Conservation (phyloP, 2,113 vertebrate genomes). For the Octodon degus region DNA sequence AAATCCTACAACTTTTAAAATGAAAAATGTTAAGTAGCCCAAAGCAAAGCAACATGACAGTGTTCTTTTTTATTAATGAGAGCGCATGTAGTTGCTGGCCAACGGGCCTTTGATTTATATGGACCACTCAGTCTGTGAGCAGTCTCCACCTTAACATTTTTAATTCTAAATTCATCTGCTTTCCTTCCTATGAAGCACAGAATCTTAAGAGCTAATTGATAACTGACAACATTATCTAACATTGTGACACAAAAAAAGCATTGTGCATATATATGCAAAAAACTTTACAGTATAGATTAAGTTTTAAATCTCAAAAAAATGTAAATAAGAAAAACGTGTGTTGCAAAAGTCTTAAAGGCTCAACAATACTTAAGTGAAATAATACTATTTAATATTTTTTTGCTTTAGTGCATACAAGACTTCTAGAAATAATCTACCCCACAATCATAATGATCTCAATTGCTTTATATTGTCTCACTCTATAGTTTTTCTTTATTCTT, state of each 20-base stretch:
- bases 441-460: slow-evolving; percentile 12
- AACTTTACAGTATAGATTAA: not conserved
- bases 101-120: not conserved
- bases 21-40: slow-evolving; percentile 6
- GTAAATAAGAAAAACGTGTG: not conserved
- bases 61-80: not conserved
- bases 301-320: slow-evolving; percentile 23
- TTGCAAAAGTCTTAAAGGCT: not conserved
- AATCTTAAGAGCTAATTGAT: not conserved
- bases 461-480: not conserved
- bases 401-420: not conserved
- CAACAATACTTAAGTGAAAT: not conserved
- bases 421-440: slow-evolving; percentile 3
- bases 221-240: not conserved
- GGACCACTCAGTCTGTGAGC: not conserved
- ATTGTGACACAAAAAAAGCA: slow-evolving; percentile 1
- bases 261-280: not conserved
- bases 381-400: slow-evolving; percentile 28
- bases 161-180: not conserved
- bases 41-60: not conserved
- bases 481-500: not conserved
- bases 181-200: not conserved
- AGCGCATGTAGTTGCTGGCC: not conserved
- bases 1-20: not conserved
- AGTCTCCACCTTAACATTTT: not conserved